A percentile compares a stretch with the other conserved stretches of the same genome.
These are phyloP conservation scores for Latrodectus geometricus DNA, from an alignment of 1,140 invertebrate genomes.

Conservation along the genomic window DNA sequence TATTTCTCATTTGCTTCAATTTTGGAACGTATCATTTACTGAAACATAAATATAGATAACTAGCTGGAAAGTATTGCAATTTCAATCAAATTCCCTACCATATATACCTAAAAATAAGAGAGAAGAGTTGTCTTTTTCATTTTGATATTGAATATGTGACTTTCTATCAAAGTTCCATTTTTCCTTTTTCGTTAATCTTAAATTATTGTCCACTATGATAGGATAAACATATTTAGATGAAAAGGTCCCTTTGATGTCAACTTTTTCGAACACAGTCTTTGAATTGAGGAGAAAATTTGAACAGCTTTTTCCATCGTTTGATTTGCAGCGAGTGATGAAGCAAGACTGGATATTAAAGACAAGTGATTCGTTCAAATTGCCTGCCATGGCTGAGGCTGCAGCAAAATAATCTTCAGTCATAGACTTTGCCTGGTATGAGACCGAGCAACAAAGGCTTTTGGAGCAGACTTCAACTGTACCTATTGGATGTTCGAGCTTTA, in stretches of 20 bases:
- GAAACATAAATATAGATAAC: too few species aligned
- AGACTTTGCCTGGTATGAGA: conserved; percentile 37
- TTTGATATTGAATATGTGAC: not conserved
- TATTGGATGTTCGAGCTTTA: conserved; percentile 15
- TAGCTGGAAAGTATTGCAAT: too few species aligned
- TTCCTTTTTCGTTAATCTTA: not conserved
- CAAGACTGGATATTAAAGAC: conserved; percentile 40
- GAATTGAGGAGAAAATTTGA: not conserved
- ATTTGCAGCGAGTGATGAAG: conserved; percentile 46
- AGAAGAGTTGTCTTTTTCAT: too few species aligned
- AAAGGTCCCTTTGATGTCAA: conserved; percentile 38
- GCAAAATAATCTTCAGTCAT: conserved; percentile 32
- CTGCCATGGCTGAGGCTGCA: not conserved
- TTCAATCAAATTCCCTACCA: too few species aligned
- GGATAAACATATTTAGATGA: conserved; percentile 33
- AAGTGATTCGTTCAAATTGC: not conserved
- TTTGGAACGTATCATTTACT: too few species aligned
- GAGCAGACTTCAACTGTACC: conserved; percentile 36
- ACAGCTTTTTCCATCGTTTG: not conserved
- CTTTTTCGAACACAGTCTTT: conserved; percentile 24
- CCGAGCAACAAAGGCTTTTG: conserved; percentile 55
- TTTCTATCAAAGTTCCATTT: conserved; percentile 25
- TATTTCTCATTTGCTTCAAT: too few species aligned
- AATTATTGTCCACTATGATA: conserved; percentile 5
- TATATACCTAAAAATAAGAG: too few species aligned